Evolutionary conservation across 2,113 vertebrate genomes (phyloP).

Genomic region (Oryzias woworae): DNA sequence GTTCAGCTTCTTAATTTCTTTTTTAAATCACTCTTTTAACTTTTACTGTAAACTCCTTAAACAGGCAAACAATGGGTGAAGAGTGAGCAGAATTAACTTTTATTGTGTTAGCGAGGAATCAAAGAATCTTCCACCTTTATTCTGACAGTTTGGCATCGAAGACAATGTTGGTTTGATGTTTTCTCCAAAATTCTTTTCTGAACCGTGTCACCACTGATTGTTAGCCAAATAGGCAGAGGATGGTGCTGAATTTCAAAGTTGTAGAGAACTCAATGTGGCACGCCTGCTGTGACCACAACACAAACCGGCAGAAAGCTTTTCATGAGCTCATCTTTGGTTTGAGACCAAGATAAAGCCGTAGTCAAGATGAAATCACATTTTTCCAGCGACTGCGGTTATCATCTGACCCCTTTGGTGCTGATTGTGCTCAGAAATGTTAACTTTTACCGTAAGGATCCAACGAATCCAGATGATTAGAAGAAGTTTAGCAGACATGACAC

Average conservation of each 20-base stretch:
- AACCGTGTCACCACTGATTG: slow-evolving; percentile 15
- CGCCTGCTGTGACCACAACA: slow-evolving; percentile 23
- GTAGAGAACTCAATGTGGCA: slow-evolving; percentile 19
- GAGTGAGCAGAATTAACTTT: too few species aligned
- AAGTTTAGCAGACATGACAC: slow-evolving; percentile 40
- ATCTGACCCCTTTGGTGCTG: slow-evolving; percentile 25
- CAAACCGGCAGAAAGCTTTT: slow-evolving; percentile 21
- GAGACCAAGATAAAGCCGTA: slow-evolving; percentile 14
- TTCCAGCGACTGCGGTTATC: slow-evolving; percentile 38
- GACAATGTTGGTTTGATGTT: neutral
- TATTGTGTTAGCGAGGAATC: too few species aligned
- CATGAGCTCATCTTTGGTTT: slow-evolving; percentile 43
- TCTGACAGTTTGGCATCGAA: too few species aligned
- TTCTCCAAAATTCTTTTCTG: slow-evolving; percentile 9
- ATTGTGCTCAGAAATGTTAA: slow-evolving; percentile 17
- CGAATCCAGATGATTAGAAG: slow-evolving; percentile 8
- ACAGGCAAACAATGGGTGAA: too few species aligned
- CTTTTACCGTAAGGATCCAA: slow-evolving; percentile 39
- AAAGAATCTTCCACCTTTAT: too few species aligned
- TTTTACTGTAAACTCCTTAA: too few species aligned
- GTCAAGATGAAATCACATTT: slow-evolving; percentile 40
- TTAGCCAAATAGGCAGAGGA: slow-evolving; percentile 8
- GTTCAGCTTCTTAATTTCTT: neutral
- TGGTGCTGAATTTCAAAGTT: slow-evolving; percentile 30
- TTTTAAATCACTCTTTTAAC: neutral